phyloP scores from a whole-genome alignment of 2,797 vertebrate species.

The Enteromius trimaculatus region DNA sequence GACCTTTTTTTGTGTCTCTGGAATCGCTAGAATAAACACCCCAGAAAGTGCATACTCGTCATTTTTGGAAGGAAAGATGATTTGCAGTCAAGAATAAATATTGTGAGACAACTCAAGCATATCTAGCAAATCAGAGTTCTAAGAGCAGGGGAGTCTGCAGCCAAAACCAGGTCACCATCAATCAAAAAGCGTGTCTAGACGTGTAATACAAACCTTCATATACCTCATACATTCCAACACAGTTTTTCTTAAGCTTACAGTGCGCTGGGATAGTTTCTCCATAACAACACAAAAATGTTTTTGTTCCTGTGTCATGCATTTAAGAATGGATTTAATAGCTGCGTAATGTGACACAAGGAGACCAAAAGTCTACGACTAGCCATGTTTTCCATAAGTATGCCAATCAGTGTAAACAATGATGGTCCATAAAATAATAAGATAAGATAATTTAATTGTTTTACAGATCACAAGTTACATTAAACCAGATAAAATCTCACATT shows the following conservation, averaged over 20 bases:
- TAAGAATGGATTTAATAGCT: neutral
- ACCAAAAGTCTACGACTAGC: neutral
- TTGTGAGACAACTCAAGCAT: neutral
- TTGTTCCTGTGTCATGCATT: neutral
- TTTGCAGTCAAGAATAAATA: neutral
- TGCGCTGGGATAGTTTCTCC: neutral
- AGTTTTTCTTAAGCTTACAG: constrained; percentile 7
- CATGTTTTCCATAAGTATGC: neutral
- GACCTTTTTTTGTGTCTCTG: neutral
- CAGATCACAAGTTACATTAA: neutral
- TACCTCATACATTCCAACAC: constrained; percentile 31
- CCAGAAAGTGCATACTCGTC: neutral
- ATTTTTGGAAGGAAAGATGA: constrained; percentile 2
- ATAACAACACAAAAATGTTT: neutral
- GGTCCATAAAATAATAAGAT: too few relatives aligned
- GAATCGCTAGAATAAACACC: neutral
- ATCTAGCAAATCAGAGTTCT: neutral
- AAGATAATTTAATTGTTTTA: neutral
- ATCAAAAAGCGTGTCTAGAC: constrained; percentile 50
- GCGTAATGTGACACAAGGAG: neutral
- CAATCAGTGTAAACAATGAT: neutral
- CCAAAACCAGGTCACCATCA: constrained; percentile 33
- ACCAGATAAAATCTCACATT: neutral
- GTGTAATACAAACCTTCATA: constrained; percentile 51
- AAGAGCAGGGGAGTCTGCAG: neutral